Percentiles rank a stretch among this genome's conserved stretches.
Evolutionary conservation across 35 echinoderm and acorn worm genomes (phyloP).

Genomic region (Strongylocentrotus purpuratus): DNA sequence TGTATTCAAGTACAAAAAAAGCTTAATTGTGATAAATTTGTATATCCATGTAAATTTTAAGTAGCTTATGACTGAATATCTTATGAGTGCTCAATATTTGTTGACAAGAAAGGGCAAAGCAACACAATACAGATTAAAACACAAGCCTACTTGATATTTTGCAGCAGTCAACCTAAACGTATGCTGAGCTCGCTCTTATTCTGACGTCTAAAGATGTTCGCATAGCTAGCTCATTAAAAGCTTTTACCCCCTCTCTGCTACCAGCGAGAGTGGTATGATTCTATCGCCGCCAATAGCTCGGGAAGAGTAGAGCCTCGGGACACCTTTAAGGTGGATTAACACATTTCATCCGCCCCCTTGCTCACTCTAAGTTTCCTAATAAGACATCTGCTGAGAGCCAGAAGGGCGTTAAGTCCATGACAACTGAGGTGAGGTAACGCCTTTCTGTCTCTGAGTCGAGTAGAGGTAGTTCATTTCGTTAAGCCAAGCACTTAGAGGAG

Average conservation of each 20-base stretch:
- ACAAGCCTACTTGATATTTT: too few species aligned
- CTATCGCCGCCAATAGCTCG: not conserved
- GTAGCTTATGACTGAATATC: too few species aligned
- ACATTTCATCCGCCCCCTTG: not conserved
- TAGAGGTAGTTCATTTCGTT: not conserved
- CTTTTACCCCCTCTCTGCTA: not conserved
- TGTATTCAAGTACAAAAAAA: too few species aligned
- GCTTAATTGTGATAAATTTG: too few species aligned
- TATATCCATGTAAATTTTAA: too few species aligned
- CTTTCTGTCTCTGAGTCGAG: not conserved
- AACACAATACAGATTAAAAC: too few species aligned
- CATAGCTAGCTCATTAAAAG: not conserved
- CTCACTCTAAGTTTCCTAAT: not conserved
- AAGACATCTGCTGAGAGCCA: not conserved
- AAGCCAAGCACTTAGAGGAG: not conserved
- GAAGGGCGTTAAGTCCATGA: not conserved
- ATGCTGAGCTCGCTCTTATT: not conserved
- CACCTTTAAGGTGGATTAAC: slow-evolving; percentile 3
- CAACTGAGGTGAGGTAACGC: not conserved
- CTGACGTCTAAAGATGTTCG: not conserved
- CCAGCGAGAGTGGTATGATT: not conserved
- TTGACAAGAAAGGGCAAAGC: too few species aligned
- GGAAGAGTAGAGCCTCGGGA: not conserved
- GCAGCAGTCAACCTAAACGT: not conserved
- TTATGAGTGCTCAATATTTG: too few species aligned